Base-by-base conservation (phyloP, 1,140 invertebrate genomes). In the Bombyx mori region DNA sequence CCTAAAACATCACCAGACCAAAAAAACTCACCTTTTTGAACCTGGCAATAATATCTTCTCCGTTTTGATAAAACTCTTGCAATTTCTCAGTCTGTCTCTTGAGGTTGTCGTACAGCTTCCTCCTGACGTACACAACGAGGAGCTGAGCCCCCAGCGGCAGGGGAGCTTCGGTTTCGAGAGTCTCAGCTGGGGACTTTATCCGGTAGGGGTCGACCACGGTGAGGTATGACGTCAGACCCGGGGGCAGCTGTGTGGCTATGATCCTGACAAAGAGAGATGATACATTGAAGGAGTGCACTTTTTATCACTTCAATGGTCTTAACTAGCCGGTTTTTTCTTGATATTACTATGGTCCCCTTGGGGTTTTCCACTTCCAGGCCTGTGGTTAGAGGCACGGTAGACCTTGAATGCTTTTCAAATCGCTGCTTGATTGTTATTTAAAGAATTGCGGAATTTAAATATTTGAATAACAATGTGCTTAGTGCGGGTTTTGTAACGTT, bases 161-260 rank as follows among this genome's bases (percentile, higher is more conserved):
- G 58, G 94, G 91, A 67, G 93, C 94, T 60, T 91, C 88, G 2
- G 90, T 91, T 12, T 87, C 64, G 49, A 94, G 80, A 52, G 78
- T 88, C 72, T 95, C 93, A 3, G 93, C 94, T 1, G 94, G 92
- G 10, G 92, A 91, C 82, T 94, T 95, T 72, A 95, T 93, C 68
- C 93, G 88, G 68, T 93, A 94, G 5, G 94, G 94, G 89, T 96
- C 94, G 44, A 93, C 93, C 43, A 95, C 90, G 22, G 94, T 92
- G 6, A 96, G 77, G 71, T 91, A 91, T 66, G 95, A 95, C 3
- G 94, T 94, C 56, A 95, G 82, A 61, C 91, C 90, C 56, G 93
- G 89, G 65, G 90, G 91, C 9, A 96, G 83, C 71, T 96, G 94
- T 0, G 94, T 93, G 12, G 92, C 92, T 55, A 96, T 91, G 65